These are phyloP conservation scores for Morpho helenor DNA, from an alignment of 2,888 invertebrate genomes.

Conservation along the genomic window DNA sequence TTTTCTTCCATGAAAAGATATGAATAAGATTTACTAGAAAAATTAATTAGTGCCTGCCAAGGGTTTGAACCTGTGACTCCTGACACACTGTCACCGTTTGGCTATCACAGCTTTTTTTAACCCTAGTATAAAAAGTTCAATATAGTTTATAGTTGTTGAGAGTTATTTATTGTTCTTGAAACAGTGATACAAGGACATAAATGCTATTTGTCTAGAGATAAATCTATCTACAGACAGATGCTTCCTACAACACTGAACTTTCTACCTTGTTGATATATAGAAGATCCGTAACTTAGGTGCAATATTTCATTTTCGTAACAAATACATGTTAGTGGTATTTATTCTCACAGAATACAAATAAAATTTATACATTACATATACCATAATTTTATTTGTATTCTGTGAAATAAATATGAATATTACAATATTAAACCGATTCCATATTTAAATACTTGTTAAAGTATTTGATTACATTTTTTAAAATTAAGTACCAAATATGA, in stretches of 20 bases:
- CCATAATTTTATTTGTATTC: too few species aligned
- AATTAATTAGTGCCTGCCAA: too few species aligned
- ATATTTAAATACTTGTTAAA: background rate
- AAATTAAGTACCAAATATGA: too few species aligned
- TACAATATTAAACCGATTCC: too few species aligned
- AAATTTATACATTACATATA: background rate
- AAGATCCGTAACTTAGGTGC: constrained; percentile 9
- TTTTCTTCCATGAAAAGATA: too few species aligned
- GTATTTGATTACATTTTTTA: background rate
- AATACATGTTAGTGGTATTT: background rate
- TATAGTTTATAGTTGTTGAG: constrained; percentile 12
- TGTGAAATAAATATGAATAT: too few species aligned
- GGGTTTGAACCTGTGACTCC: too few species aligned
- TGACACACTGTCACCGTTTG: background rate
- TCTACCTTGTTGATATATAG: constrained; percentile 20
- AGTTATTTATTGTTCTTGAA: constrained; percentile 17
- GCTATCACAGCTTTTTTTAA: too few species aligned
- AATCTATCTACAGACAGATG: constrained; percentile 68
- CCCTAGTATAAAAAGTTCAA: constrained; percentile 5
- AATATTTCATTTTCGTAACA: constrained; percentile 8
- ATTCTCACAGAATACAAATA: background rate
- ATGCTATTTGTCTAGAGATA: constrained; percentile 71
- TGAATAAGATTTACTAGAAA: too few species aligned
- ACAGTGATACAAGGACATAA: constrained; percentile 28
- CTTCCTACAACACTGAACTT: constrained; percentile 46